Evolutionary conservation across 2,797 vertebrate species (phyloP), one percentile per base, ranked within the genome.

Genomic region (Falco naumanni): DNA sequence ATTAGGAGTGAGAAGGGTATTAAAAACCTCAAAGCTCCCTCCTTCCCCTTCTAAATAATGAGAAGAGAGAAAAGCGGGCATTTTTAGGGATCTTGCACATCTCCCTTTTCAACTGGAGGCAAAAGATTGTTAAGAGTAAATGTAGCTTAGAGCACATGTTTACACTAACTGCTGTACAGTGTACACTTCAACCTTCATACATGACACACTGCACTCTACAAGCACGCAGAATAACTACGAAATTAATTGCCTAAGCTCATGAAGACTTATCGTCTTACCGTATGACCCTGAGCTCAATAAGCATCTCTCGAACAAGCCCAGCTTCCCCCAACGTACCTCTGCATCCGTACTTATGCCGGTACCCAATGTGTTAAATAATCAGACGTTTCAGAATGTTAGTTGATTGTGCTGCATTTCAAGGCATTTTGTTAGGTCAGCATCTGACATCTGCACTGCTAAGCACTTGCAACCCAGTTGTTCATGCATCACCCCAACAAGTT

Each of bases 351-450:
- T 91, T 45, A 84, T 16, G 26, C 37, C 4, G 0, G 86, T 41
- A 56, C 5, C 85, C 70, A 81, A 83, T 2, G n/a, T 13, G 57
- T 60, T 93, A 82, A 41, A 89, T 84, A 97, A 97, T 97, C 97
- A 97, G 56, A 84, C 61, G 37, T 78, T 76, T 95, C 72, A 77
- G 94, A 85, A 24, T 79, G 96, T 84, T 93, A 92, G 95, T 95
- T 92, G 97, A 97, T 97, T 97, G 89, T 69, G 76, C 74, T 95
- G 95, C 95, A 89, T 79, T 89, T 95, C 89, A 74, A 96, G 97
- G 97, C 97, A 77, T n/a, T 94, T 77, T 41, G 95, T 90, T 96
- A 95, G 96, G 96, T 96, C 91, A 97, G 96, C 97, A 86, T 95
- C 83, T 95, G 91, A 96, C 95, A 93, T n/a, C 90, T 65, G 71